Evolutionary conservation across 2,888 invertebrate species (phyloP), one percentile per base, ranked within the genome.

Genomic region (Coleophora flavipennella): DNA sequence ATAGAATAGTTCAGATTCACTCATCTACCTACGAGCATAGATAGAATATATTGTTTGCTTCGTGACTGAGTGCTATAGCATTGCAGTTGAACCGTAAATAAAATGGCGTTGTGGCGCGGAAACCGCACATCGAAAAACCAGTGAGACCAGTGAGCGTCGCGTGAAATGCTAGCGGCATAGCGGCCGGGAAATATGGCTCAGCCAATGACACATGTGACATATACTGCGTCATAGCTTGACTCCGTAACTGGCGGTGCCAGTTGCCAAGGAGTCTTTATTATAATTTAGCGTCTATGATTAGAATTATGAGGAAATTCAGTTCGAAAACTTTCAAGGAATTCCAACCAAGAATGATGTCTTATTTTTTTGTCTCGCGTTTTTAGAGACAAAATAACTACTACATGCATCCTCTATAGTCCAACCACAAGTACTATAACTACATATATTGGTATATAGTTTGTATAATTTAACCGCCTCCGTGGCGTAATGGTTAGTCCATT

Each of bases 51-150:
- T 3, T 20, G 20, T 20, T 64, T 56, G 51, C 57, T 69, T 62
- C 72, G 66, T 74, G 73, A 75, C 69, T 61, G 50, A 63, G 57
- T 62, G 59, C 64, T 53, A 66, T 71, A 63, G 51, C 57, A 57
- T 45, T 64, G 62, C 62, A 63, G 61, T 67, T 67, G 53, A 60
- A 53, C 62, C 67, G 69, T 75, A 73, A 76, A 79, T 79, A 77
- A 71, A 74, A 71, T 59, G 61, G 61, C 63, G 69, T 70, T 73
- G 70, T 73, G 64, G 66, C 55, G 64, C 70, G 74, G 77, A 75
- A 78, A 73, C 68, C 68, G 66, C 72, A 68, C 68, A 72, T 78
- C 67, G 65, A 77, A 77, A 77, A 74, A 74, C 67, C 66, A 67
- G 68, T 55, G 65, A 69, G 62, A 74, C 67, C 66, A 67, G 68